These are phyloP conservation scores for Microctonus aethiopoides DNA, from an alignment of 2,888 invertebrate species.

Conservation along the genomic window DNA sequence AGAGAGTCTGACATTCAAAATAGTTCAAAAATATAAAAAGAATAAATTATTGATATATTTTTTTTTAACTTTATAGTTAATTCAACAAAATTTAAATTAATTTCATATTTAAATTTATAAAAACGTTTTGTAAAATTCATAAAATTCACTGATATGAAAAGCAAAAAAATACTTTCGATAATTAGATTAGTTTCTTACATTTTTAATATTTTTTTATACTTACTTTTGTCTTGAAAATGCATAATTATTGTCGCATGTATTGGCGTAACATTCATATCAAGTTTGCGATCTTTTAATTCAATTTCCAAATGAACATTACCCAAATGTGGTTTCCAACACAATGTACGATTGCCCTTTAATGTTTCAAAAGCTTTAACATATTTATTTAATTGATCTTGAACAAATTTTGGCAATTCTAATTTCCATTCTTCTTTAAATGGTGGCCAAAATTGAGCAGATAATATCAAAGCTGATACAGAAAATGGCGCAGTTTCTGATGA, in stretches of 20 bases:
- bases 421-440: constrained; percentile 92
- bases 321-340: constrained; percentile 93
- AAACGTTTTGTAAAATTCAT: too few species aligned
- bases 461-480: constrained; percentile 84
- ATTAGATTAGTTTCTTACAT: too few species aligned
- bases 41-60: too few species aligned
- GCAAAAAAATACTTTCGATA: too few species aligned
- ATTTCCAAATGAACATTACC: constrained; percentile 92
- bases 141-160: too few species aligned
- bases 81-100: too few species aligned
- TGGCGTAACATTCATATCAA: constrained; percentile 88
- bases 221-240: constrained; percentile 90
- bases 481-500: constrained; percentile 68
- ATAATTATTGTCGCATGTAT: constrained; percentile 94
- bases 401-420: constrained; percentile 83
- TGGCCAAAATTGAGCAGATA: constrained; percentile 99
- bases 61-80: too few species aligned
- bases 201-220: constrained; percentile 43
- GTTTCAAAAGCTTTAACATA: constrained; percentile 93
- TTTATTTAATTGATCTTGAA: constrained; percentile 83
- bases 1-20: too few species aligned
- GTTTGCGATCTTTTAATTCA: constrained; percentile 83
- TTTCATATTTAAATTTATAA: too few species aligned
- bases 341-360: constrained; percentile 89
- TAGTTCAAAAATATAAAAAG: too few species aligned